A percentile compares a stretch with the other conserved stretches of the same genome.
Evolutionary conservation across 2,797 vertebrate genomes (phyloP).

Genomic region (Oryzias sinensis): DNA sequence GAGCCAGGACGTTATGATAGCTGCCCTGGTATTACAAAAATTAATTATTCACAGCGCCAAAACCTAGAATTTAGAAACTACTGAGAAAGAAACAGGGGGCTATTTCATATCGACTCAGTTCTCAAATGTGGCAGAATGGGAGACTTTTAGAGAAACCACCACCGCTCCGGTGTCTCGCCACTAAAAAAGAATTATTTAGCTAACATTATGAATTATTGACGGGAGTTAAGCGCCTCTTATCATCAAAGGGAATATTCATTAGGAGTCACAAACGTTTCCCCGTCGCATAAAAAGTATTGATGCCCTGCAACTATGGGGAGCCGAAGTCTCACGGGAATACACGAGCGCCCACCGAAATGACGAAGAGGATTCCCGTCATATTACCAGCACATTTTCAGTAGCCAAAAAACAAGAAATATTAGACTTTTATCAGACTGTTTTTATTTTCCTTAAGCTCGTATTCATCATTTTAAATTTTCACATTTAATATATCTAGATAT

Average conservation of each 20-base stretch:
- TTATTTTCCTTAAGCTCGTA: no score
- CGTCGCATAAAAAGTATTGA: slow-evolving; percentile 31
- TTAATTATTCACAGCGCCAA: slow-evolving; percentile 62
- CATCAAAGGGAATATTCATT: slow-evolving; percentile 72
- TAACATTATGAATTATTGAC: slow-evolving; percentile 19
- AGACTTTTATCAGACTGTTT: no score
- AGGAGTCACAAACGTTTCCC: slow-evolving; percentile 35
- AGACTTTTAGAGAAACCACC: background rate
- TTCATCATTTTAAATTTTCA: no score
- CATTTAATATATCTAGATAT: no score
- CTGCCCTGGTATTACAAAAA: slow-evolving; percentile 69
- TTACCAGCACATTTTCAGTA: no score
- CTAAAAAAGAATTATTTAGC: background rate
- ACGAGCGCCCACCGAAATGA: no score
- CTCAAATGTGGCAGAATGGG: background rate
- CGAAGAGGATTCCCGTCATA: no score
- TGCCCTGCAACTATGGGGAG: slow-evolving; percentile 25
- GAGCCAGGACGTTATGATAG: slow-evolving; percentile 74
- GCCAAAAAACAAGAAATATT: no score
- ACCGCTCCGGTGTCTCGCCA: background rate
- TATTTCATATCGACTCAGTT: background rate
- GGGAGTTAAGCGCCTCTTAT: slow-evolving; percentile 26
- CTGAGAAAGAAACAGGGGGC: background rate
- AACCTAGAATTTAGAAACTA: slow-evolving; percentile 13
- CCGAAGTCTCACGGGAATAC: slow-evolving; percentile 26